phyloP scores from a whole-genome alignment of 2,113 vertebrate species.

The Myotis brandtii region DNA sequence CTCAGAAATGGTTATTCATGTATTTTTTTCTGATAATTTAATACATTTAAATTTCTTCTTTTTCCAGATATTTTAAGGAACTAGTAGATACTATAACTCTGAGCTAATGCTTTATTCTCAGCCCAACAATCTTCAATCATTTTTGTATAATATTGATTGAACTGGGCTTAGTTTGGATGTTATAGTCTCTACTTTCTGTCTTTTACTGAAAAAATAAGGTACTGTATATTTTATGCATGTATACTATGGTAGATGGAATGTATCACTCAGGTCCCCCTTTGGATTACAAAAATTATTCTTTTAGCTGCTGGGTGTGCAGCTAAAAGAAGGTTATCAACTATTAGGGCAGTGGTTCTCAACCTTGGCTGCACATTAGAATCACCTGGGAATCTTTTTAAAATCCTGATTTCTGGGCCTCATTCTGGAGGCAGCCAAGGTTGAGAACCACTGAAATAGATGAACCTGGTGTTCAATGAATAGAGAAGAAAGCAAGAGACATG shows the following conservation, averaged over 20 bases:
- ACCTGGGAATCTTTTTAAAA: too few species aligned
- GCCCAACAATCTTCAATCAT: background rate
- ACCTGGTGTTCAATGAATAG: too few species aligned
- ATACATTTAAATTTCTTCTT: conserved; percentile 44
- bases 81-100: background rate
- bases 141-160: background rate
- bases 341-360: background rate
- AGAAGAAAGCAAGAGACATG: too few species aligned
- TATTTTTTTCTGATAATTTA: conserved; percentile 41
- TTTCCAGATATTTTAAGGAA: conserved; percentile 8
- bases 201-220: background rate
- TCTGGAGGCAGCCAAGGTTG: too few species aligned
- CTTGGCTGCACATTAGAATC: too few species aligned
- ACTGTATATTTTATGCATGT: background rate
- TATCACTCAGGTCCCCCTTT: background rate
- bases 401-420: too few species aligned
- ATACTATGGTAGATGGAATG: background rate
- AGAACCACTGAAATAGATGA: too few species aligned
- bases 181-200: background rate
- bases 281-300: background rate
- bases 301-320: background rate
- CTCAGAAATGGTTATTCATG: conserved; percentile 40
- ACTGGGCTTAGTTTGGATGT: background rate
- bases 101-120: conserved; percentile 12
- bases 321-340: background rate